Evolutionary conservation across 2,113 vertebrate genomes (phyloP), one percentile per base, ranked within the genome.

Genomic region (Lampris incognitus): DNA sequence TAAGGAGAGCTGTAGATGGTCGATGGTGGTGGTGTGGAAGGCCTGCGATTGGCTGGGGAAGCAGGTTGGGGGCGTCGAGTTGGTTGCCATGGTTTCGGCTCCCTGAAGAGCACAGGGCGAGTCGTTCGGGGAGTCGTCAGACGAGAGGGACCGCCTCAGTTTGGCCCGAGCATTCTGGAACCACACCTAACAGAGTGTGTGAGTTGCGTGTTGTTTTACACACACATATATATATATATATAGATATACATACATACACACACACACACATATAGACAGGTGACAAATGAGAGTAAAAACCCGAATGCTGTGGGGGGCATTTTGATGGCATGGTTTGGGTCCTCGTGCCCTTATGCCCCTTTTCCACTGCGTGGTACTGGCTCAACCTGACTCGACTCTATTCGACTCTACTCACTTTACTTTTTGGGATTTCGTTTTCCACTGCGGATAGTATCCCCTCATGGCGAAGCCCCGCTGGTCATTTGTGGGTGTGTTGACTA

Each of bases 101-200:
- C 69, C 48, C 0, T 5, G 41, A 11, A 78, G 48, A 6, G 42
- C 52, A 0, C 71, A 68, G 7, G 86, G 86, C 0, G 85, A 85
- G 74, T 56, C 62, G 49, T 46, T 80, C 78, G 83, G 90, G 4
- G 88, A 72, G 49, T 91, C 89, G n/a, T 93, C 89, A 0, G 86
- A n/a, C n/a, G 74, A 80, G 48, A 94, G 85, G 36, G 90, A 86
- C 1, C 92, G 91, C 7, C 93, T 81, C 5, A 94, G 79, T 68
- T 94, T 94, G 75, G 93, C 93, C 7, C 93, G 82, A 37, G 93
- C 93, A 1, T 94, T 94, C 67, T 94, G 93, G 82, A 94, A 94
- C 93, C 93, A 94, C 68, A 94, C 93, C 93, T 94, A 62, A 55
- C 61, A 46, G 57, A 73, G 50, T 66, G 9, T 36, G 37, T 9